Base-by-base conservation (phyloP, 1,140 invertebrate genomes). In the Steinernema khuongi region DNA sequence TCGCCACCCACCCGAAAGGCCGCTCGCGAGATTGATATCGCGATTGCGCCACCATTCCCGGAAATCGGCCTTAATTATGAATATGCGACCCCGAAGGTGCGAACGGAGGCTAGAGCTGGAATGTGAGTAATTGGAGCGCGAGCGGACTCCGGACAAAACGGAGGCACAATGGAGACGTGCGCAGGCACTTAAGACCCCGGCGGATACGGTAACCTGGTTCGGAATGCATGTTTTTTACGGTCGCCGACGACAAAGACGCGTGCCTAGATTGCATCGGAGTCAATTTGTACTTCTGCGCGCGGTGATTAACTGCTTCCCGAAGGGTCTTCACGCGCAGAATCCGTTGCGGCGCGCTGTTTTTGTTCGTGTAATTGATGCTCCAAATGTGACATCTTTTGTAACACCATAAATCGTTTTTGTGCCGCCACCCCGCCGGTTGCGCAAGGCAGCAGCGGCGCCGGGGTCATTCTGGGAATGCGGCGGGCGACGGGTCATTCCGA, bases 321-420 rank as follows among this genome's bases (percentile, higher is more conserved):
- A 41, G 22, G 26, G 50, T 26, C 11, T 60, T 60, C 22, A 17
- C 22, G 11, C 7, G 7, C 26, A 7, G 50, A 60, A 26, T n/a
- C 26, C 11, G 19, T 60, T 60, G 4, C 22, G 50, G 14, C 19
- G 50, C 50, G 50, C 7, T 60, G 11, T 17, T 60, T 60, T 60
- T 60, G 14, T 4, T 60, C 11, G 4, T 26, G 50, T 60, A 60
- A 60, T 60, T 60, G 50, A 60, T 22, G 50, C 50, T 60, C 50
- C 50, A 60, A 60, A 60, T 60, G 50, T 22, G 50, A 60, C 50
- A 60, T 60, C 50, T 60, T 60, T 60, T 60, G 50, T 60, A 60
- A 60, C 50, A 22, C 50, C 11, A 60, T 60, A 60, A 60, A 60
- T 26, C 50, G 11, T 60, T 60, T 60, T 60, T 60, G 14, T 22